Percentiles rank a stretch among this genome's conserved stretches.
These are phyloP conservation scores for Brachyrhaphis roseni DNA, from an alignment of 2,797 vertebrate genomes.

Conservation along the genomic window DNA sequence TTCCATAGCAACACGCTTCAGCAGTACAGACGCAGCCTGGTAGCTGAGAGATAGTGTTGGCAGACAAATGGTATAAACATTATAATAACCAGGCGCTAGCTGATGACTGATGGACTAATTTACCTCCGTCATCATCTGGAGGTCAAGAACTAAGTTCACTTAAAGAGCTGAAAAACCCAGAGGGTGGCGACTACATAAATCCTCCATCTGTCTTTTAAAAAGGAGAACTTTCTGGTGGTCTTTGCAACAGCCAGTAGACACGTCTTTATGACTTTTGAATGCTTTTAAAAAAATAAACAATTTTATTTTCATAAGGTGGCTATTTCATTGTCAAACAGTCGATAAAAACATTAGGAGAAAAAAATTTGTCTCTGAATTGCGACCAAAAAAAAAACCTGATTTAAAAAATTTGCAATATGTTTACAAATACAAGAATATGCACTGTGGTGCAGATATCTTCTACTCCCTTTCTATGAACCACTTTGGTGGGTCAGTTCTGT, in stretches of 20 bases:
- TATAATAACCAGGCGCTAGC: constrained; percentile 64
- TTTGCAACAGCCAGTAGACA: background rate
- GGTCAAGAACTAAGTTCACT: constrained; percentile 60
- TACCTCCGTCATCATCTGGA: constrained; percentile 44
- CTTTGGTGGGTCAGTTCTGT: background rate
- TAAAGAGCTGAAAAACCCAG: constrained; percentile 23
- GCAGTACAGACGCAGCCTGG: constrained; percentile 42
- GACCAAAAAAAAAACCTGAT: background rate
- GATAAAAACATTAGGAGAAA: no score
- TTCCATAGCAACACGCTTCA: constrained; percentile 70
- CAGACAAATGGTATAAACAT: constrained; percentile 47
- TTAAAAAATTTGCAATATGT: background rate
- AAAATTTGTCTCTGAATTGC: background rate
- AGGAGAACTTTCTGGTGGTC: background rate
- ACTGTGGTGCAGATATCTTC: background rate
- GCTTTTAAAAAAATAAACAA: no score
- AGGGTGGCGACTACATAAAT: constrained; percentile 38
- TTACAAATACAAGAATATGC: background rate
- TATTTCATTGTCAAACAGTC: background rate
- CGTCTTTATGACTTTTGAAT: background rate
- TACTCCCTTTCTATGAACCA: background rate
- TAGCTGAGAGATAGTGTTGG: constrained; percentile 52
- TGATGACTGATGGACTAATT: constrained; percentile 73
- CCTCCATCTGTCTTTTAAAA: constrained; percentile 10
- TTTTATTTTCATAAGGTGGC: background rate